phyloP scores from a whole-genome alignment of 2,888 invertebrate species.

The Napeogenes inachia region DNA sequence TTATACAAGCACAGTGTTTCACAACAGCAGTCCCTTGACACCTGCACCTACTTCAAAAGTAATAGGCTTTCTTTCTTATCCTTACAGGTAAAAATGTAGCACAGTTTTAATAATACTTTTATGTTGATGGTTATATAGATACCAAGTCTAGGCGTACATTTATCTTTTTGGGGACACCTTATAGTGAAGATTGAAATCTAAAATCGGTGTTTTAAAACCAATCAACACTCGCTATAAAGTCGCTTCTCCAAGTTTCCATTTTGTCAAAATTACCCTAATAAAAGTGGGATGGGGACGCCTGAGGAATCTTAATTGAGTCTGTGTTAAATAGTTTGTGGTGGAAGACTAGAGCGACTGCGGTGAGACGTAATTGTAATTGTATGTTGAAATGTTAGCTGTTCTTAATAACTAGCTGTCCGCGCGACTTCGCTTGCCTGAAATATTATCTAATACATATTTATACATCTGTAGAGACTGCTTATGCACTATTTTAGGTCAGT shows the following conservation, averaged over 20 bases:
- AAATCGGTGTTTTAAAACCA: conserved; percentile 27
- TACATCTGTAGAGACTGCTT: no score
- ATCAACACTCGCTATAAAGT: conserved; percentile 19
- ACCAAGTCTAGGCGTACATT: neutral
- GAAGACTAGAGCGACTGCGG: conserved; percentile 29
- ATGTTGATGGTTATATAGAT: neutral
- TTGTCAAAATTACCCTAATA: conserved; percentile 54
- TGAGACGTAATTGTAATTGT: neutral
- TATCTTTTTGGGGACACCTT: neutral
- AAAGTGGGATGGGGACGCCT: conserved; percentile 48
- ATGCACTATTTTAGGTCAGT: no score
- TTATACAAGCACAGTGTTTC: no score
- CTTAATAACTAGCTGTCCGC: neutral
- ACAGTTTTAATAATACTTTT: no score
- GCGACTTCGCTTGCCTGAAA: no score
- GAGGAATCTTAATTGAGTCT: conserved; percentile 68
- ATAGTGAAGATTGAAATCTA: conserved; percentile 19
- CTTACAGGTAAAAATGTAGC: no score
- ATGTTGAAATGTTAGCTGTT: neutral
- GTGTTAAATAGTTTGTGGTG: conserved; percentile 37
- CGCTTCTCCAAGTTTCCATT: conserved; percentile 41
- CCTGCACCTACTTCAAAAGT: no score
- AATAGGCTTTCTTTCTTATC: no score
- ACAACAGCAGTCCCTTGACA: no score
- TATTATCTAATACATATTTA: no score